Base-by-base conservation (phyloP, 2,888 invertebrate genomes). In the Leucania comma region DNA sequence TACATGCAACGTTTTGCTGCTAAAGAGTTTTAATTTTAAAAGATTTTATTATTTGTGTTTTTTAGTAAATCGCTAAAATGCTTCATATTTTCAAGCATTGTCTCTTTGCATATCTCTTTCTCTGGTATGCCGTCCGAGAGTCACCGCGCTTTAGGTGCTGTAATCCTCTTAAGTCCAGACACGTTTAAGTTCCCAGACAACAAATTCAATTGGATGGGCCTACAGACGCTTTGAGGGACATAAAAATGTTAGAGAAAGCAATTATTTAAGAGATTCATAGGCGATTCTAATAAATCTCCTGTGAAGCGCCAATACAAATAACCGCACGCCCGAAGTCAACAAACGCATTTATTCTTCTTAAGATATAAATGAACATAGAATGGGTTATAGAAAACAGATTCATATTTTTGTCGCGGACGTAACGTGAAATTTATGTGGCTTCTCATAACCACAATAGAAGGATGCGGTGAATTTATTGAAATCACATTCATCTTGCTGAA, bases 391-490 rank as follows among this genome's bases (percentile, higher is more conserved):
- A 84, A 87, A 83, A 80, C 69, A 78, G 68, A 82, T 85, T 85
- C 75, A 75, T 79, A 88, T 86, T 88, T 87, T 86, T 87, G 84
- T 84, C 84, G 79, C 82, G 76, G 69, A 80, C 85, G 83, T 87
- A 85, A 88, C 83, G 81, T 83, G 67, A 82, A 72, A 89, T 89
- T 89, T 90, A 92, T 90, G 87, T 87, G 85, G 80, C 81, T 80
- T 81, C 82, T 84, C 79, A 73, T 86, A 88, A 90, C 90, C 90
- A 88, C 89, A 91, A 89, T 86, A 88, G 86, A 81, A 86, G 88
- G 90, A 90, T 90, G 89, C 83, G 89, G 89, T 88, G 86, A 88
- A 89, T 89, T 88, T 90, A 91, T 90, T 91, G 87, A 89, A 90
- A 90, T 90, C 83, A 80, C 83, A 82, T 85, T 83, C 84, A 88